Evolutionary conservation across 2,888 invertebrate species (phyloP).

Genomic region (Lagria hirta): DNA sequence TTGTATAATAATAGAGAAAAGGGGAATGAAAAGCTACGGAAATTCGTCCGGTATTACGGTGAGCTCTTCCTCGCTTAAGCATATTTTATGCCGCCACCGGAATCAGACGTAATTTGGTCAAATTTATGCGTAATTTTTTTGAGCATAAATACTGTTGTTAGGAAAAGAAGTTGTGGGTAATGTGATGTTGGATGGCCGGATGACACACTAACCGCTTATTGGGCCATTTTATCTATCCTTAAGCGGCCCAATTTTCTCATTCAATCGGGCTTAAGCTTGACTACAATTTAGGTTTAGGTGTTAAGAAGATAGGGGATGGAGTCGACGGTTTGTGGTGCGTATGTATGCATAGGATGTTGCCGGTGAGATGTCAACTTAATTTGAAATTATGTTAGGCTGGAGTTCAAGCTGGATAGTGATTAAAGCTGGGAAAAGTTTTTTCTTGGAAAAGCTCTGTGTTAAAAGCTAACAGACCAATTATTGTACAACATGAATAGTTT

Average conservation of each 20-base stretch:
- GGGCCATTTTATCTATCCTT: constrained; percentile 43
- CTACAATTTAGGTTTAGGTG: constrained; percentile 46
- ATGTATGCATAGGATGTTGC: constrained; percentile 32
- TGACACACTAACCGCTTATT: constrained; percentile 47
- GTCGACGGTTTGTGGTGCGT: constrained; percentile 39
- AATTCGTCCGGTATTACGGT: no score
- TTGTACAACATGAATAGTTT: no score
- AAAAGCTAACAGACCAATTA: no score
- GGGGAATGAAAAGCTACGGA: no score
- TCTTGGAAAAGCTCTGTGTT: no score
- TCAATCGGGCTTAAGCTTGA: constrained; percentile 47
- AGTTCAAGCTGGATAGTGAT: no score
- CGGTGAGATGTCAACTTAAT: constrained; percentile 31
- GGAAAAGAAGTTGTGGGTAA: constrained; percentile 24
- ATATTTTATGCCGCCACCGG: constrained; percentile 15
- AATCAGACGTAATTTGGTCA: constrained; percentile 14
- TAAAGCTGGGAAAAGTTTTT: no score
- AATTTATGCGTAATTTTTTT: constrained; percentile 16
- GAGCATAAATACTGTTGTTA: no score
- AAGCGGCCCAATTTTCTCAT: constrained; percentile 50
- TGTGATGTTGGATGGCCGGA: constrained; percentile 35
- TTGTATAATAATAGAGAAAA: no score
- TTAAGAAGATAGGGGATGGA: constrained; percentile 45
- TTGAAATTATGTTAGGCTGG: constrained; percentile 30
- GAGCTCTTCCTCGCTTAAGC: constrained; percentile 16